Percentiles rank a stretch among this genome's conserved stretches.
These are phyloP conservation scores for Tachysurus fulvidraco DNA, from an alignment of 2,113 vertebrate genomes.

Conservation along the genomic window DNA sequence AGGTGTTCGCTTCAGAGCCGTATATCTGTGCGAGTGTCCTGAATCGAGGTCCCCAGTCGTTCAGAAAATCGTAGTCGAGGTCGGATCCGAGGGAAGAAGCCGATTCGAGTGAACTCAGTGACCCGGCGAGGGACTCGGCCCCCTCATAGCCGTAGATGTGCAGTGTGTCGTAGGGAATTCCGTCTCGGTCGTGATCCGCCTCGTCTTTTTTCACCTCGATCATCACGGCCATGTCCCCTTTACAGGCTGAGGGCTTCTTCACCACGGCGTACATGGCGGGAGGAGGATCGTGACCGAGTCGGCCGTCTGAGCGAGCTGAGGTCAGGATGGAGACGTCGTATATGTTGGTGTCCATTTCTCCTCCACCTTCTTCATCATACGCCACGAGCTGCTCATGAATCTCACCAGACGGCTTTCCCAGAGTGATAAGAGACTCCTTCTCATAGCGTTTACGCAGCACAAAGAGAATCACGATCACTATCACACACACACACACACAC, in stretches of 20 bases:
- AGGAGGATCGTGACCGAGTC: constrained; percentile 65
- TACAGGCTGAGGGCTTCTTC: constrained; percentile 77
- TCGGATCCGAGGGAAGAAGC: constrained; percentile 83
- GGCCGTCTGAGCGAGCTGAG: constrained; percentile 77
- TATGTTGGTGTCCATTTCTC: constrained; percentile 97
- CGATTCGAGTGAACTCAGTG: constrained; percentile 88
- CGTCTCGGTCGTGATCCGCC: constrained; percentile 86
- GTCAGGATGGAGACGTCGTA: constrained; percentile 94
- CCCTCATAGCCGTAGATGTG: constrained; percentile 96
- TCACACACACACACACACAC: constrained; percentile 29
- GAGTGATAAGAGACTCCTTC: constrained; percentile 76
- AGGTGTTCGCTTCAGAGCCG: constrained; percentile 65
- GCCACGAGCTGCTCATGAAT: constrained; percentile 96
- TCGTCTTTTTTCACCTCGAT: constrained; percentile 94
- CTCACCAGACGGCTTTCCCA: constrained; percentile 82
- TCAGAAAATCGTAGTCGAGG: constrained; percentile 91
- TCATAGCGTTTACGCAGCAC: constrained; percentile 81
- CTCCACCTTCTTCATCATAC: constrained; percentile 95
- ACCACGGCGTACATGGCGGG: constrained; percentile 77
- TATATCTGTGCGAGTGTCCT: constrained; percentile 92
- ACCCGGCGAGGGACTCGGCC: constrained; percentile 84
- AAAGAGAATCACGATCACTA: constrained; percentile 86
- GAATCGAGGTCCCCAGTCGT: constrained; percentile 94
- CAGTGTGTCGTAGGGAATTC: constrained; percentile 89
- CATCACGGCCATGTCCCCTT: constrained; percentile 91